Percentiles rank a stretch among this genome's conserved stretches.
Conservation (phyloP, 2,888 invertebrate species). For the Tigriopus californicus region DNA sequence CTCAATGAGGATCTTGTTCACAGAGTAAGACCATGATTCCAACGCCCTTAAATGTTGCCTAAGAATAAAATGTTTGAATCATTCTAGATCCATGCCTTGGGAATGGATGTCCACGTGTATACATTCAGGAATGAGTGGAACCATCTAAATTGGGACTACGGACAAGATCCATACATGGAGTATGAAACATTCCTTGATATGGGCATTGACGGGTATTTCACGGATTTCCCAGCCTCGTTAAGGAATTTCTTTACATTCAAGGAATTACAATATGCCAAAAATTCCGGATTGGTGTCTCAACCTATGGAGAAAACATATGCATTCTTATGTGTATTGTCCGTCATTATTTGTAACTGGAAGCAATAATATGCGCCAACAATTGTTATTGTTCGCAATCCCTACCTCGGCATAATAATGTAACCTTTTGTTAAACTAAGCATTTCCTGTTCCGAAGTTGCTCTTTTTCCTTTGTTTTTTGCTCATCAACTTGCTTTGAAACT, state of each 20-base stretch:
- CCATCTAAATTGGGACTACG: constrained; percentile 10
- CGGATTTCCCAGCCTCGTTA: constrained; percentile 6
- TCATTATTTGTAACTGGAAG: too few species aligned
- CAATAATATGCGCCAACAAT: too few species aligned
- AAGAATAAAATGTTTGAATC: neutral
- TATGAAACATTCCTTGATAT: neutral
- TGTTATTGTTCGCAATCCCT: too few species aligned
- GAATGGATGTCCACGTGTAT: constrained; percentile 3
- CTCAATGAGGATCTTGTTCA: neutral
- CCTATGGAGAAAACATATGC: too few species aligned
- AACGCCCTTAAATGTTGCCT: too few species aligned
- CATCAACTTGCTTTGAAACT: too few species aligned
- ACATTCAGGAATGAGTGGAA: constrained; percentile 12
- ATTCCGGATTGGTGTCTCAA: neutral
- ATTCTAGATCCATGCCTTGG: constrained; percentile 10
- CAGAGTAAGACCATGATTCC: neutral
- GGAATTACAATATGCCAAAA: neutral
- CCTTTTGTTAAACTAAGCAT: too few species aligned
- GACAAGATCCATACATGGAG: constrained; percentile 8
- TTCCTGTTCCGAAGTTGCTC: too few species aligned
- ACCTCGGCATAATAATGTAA: too few species aligned
- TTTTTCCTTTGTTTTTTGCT: too few species aligned
- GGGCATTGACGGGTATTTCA: constrained; percentile 12
- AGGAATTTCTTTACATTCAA: neutral
- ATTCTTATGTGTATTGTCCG: too few species aligned